Conservation (phyloP, 2,113 vertebrate species). For the Caracal caracal region DNA sequence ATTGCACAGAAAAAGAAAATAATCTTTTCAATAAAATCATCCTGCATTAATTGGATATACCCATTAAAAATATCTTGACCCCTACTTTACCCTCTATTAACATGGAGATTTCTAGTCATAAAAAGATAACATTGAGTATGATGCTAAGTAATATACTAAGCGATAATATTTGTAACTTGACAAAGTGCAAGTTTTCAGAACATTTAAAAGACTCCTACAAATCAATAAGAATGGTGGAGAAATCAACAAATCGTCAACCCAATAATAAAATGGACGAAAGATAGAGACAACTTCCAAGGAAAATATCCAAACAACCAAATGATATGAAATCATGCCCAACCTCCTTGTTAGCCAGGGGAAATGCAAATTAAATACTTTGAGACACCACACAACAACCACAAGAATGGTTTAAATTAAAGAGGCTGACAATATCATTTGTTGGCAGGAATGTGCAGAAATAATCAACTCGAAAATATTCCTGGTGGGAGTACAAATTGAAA, state of each 20-base stretch:
- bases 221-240: background rate
- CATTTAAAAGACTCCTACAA: background rate
- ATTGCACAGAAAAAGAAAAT: background rate
- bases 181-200: background rate
- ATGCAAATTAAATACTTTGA: background rate
- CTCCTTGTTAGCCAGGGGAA: background rate
- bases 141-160: background rate
- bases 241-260: background rate
- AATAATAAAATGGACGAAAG: background rate
- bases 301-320: background rate
- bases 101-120: background rate
- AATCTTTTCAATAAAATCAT: background rate
- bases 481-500: background rate
- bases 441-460: background rate
- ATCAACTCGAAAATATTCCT: background rate
- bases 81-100: background rate
- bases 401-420: background rate
- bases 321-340: background rate
- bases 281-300: background rate
- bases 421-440: background rate
- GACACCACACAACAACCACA: background rate
- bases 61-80: background rate
- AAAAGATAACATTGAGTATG: background rate
- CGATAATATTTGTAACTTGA: constrained; percentile 2
- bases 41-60: background rate